Conservation (phyloP, 2,888 invertebrate genomes). For the Dugesia japonica region DNA sequence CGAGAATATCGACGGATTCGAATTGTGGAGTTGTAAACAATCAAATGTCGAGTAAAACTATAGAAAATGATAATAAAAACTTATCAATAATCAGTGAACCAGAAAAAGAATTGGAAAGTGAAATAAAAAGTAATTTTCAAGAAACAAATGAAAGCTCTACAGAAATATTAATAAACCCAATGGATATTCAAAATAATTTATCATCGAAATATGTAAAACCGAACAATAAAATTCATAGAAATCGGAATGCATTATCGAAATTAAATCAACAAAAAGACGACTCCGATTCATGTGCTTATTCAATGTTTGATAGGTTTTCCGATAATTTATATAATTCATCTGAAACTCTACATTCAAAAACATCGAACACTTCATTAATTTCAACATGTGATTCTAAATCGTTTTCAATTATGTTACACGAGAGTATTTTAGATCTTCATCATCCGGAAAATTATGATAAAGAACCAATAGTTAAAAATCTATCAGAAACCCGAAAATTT, state of each 20-base stretch:
- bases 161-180: too few species aligned
- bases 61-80: too few species aligned
- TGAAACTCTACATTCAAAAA: not conserved
- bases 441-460: not conserved
- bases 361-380: not conserved
- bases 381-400: not conserved
- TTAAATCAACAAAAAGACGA: not conserved
- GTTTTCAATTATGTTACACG: not conserved
- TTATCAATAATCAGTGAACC: too few species aligned
- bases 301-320: not conserved
- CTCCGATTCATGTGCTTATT: not conserved
- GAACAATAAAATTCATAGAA: not conserved
- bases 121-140: too few species aligned
- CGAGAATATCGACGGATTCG: too few species aligned
- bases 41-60: too few species aligned
- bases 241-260: not conserved
- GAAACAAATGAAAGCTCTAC: too few species aligned
- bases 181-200: not conserved
- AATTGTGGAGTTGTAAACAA: too few species aligned
- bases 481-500: not conserved
- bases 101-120: too few species aligned
- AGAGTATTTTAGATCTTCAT: not conserved
- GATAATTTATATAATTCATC: too few species aligned
- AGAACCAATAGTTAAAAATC: not conserved
- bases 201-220: not conserved